These are phyloP conservation scores for Ctenicera cuprea DNA, from an alignment of 2,888 invertebrate species.

Conservation along the genomic window DNA sequence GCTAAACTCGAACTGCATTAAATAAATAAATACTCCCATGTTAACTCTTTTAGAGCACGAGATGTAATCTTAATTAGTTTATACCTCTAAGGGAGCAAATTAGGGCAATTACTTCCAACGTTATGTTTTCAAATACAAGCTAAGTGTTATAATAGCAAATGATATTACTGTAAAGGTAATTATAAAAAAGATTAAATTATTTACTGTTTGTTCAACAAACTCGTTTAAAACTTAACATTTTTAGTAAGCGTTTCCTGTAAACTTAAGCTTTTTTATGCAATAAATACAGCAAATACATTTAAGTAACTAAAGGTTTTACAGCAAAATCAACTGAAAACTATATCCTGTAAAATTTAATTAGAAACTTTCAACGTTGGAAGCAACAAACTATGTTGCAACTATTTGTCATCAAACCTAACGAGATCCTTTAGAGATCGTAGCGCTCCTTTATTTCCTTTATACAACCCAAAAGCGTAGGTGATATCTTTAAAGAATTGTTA, in stretches of 20 bases:
- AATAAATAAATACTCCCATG: slow-evolving; percentile 25
- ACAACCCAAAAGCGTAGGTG: too few relatives aligned
- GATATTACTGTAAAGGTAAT: too few relatives aligned
- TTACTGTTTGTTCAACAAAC: too few relatives aligned
- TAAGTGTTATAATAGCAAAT: too few relatives aligned
- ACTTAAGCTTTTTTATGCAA: too few relatives aligned
- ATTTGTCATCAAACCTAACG: slow-evolving; percentile 28
- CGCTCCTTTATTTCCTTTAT: background rate
- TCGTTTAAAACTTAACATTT: too few relatives aligned
- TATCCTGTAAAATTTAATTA: slow-evolving; percentile 19
- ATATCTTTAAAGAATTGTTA: too few relatives aligned
- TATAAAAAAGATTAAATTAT: too few relatives aligned
- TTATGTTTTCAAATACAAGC: too few relatives aligned
- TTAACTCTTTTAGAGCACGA: slow-evolving; percentile 8
- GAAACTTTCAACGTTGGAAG: slow-evolving; percentile 21
- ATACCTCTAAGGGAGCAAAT: background rate
- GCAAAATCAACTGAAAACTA: background rate
- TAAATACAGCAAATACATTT: too few relatives aligned
- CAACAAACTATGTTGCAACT: slow-evolving; percentile 29
- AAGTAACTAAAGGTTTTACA: too few relatives aligned
- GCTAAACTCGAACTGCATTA: slow-evolving; percentile 24
- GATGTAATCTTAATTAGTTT: slow-evolving; percentile 8
- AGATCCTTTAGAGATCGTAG: slow-evolving; percentile 15
- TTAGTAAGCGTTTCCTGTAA: too few relatives aligned
- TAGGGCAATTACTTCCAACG: background rate